Base-by-base conservation (phyloP, 2,797 vertebrate species). In the Lateolabrax maculatus region DNA sequence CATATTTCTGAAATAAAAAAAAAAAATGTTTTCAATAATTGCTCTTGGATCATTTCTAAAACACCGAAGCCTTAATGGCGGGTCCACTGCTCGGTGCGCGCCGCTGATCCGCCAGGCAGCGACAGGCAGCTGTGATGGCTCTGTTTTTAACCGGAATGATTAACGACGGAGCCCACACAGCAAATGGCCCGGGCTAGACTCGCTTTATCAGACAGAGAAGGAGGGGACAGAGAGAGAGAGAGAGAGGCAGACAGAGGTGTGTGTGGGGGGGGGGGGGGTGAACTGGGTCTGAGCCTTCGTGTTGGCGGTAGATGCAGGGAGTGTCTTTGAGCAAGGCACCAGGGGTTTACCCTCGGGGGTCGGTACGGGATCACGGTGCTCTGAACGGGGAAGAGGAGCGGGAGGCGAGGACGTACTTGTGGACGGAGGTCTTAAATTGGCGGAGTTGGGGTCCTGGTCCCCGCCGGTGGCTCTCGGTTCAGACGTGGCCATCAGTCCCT, bases 401-500 rank as follows among this genome's bases (percentile, higher is more conserved):
- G n/a, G n/a, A n/a, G n/a, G 77, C 46, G 57, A 52, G 87, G 92
- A 96, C 97, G 91, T 98, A 99, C 97, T 97, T 97, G 97, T 95
- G 87, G 95, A 92, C 66, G 93, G 90, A 83, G 97, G 96, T 96
- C 96, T 96, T 89, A 99, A 95, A 96, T 97, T 97, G 86, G 94
- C 91, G 10, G 97, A 93, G 91, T 96, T 97, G 90, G 97, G 95
- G 90, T 99, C 97, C 84, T 96, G 96, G 87, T 97, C 96, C 69
- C 93, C 94, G 90, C 94, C 96, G 87, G 96, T 96, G 90, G 97
- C 95, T 83, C 96, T 96, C 65, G 97, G 96, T 87, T 97, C 96
- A 18, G 97, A 97, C 84, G 97, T 94, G 90, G 98, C 98, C 98
- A 98, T 99, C 89, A 81, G 69, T 96, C 92, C n/a, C 87, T 88